Percentiles rank a stretch among this genome's conserved stretches.
phyloP scores from a whole-genome alignment of 2,888 invertebrate genomes.

The Epistrophe eligans region DNA sequence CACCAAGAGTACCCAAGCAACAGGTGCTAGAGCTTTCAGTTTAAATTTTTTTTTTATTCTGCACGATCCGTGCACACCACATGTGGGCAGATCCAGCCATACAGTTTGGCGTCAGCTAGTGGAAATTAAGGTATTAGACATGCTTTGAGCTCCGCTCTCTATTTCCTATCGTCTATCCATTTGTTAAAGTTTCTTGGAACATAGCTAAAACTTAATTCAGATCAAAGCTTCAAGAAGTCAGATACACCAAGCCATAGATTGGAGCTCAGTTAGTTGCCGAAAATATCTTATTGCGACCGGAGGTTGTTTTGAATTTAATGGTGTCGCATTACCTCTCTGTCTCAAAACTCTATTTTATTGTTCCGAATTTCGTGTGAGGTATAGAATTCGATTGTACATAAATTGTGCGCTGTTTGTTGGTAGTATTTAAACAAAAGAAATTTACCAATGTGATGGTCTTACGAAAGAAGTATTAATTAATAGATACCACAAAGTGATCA shows the following conservation, averaged over 20 bases:
- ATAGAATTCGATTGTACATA: conserved; percentile 8
- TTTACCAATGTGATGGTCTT: conserved; percentile 59
- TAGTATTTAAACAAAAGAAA: conserved; percentile 58
- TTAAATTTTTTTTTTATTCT: conserved; percentile 4
- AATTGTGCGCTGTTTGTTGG: conserved; percentile 47
- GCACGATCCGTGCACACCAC: conserved; percentile 24
- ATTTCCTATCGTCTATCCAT: not conserved
- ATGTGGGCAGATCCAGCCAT: conserved; percentile 21
- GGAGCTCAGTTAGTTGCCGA: conserved; percentile 64
- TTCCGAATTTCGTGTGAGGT: conserved; percentile 56
- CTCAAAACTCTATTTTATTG: not conserved
- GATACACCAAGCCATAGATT: conserved; percentile 50
- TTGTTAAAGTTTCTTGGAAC: conserved; percentile 3
- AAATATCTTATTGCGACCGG: conserved; percentile 70
- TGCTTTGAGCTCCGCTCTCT: conserved; percentile 42
- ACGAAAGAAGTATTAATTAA: conserved; percentile 63
- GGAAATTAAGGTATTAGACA: conserved; percentile 32
- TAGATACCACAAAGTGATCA: conserved; percentile 6
- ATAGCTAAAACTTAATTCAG: conserved; percentile 24
- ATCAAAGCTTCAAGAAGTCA: conserved; percentile 62
- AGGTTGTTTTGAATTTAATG: conserved; percentile 51
- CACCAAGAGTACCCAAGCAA: not conserved
- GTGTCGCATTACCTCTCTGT: conserved; percentile 19
- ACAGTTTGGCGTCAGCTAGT: conserved; percentile 39
- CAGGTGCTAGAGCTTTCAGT: conserved; percentile 53